These are phyloP conservation scores for Lasioglossum malachurum DNA, from an alignment of 2,888 invertebrate genomes.

Conservation along the genomic window DNA sequence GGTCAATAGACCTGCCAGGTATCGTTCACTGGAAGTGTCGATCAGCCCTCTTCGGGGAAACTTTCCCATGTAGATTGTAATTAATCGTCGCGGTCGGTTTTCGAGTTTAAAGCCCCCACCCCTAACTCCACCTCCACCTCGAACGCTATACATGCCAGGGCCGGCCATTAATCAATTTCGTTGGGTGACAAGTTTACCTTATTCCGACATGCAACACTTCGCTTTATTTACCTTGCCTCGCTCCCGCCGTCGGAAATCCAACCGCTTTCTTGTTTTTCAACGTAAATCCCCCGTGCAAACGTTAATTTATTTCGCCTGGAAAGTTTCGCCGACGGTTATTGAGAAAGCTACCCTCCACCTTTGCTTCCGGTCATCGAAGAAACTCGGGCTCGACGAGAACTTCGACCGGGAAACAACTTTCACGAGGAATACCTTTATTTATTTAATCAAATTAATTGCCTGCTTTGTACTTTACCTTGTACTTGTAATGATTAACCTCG, in stretches of 20 bases:
- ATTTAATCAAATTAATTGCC: slow-evolving; percentile 1
- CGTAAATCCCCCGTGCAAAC: slow-evolving; percentile 23
- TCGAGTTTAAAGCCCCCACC: slow-evolving; percentile 40
- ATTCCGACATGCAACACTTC: slow-evolving; percentile 45
- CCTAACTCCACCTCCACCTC: not conserved
- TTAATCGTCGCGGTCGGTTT: slow-evolving; percentile 61
- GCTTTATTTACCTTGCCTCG: slow-evolving; percentile 17
- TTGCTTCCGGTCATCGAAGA: not conserved
- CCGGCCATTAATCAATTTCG: slow-evolving; percentile 65
- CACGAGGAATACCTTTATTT: not conserved
- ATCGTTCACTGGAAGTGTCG: slow-evolving; percentile 3
- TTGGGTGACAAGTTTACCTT: slow-evolving; percentile 55
- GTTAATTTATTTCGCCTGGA: slow-evolving; percentile 42
- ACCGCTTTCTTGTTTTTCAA: slow-evolving; percentile 26
- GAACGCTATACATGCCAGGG: slow-evolving; percentile 21
- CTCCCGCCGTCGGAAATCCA: slow-evolving; percentile 23
- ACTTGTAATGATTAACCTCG: not conserved
- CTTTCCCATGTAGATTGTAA: slow-evolving; percentile 48
- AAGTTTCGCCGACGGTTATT: slow-evolving; percentile 20
- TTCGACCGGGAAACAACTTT: not conserved
- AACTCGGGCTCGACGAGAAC: not conserved
- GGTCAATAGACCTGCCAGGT: not conserved
- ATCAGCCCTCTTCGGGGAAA: slow-evolving; percentile 14
- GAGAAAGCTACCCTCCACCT: not conserved
- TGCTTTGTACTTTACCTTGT: not conserved